Percentiles rank a stretch among this genome's conserved stretches.
phyloP scores from a whole-genome alignment of 2,113 vertebrate genomes.

The Pipra filicauda region DNA sequence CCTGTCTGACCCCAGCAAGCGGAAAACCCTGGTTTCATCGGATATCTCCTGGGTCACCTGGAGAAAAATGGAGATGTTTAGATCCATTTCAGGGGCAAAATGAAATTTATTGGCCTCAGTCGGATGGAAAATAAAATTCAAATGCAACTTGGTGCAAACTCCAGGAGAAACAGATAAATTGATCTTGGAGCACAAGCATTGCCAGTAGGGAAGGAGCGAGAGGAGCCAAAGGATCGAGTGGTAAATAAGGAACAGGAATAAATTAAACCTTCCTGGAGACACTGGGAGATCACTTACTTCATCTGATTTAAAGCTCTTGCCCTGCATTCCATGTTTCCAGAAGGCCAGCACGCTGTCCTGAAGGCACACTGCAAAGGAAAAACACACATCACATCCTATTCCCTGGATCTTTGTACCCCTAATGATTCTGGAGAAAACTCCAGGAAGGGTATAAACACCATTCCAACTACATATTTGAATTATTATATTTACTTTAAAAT shows the following conservation, averaged over 20 bases:
- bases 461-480: not conserved
- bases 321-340: constrained; percentile 99
- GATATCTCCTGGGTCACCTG: constrained; percentile 98
- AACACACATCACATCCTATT: not conserved
- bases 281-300: constrained; percentile 78
- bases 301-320: constrained; percentile 97
- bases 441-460: not conserved
- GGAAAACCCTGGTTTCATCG: constrained; percentile 94
- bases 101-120: not conserved
- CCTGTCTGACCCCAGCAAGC: constrained; percentile 96
- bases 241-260: not conserved
- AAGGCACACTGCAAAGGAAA: constrained; percentile 86
- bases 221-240: not conserved
- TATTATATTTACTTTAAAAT: not conserved
- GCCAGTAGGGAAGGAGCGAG: not conserved
- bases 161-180: not conserved
- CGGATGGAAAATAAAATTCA: not conserved
- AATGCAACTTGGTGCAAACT: not conserved
- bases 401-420: not conserved
- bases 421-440: not conserved
- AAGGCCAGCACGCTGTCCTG: constrained; percentile 98
- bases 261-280: not conserved
- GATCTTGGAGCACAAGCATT: not conserved
- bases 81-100: not conserved
- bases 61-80: constrained; percentile 6